A percentile compares a stretch with the other conserved stretches of the same genome.
Conservation (phyloP, 2,797 vertebrate species). For the Chelmon rostratus region DNA sequence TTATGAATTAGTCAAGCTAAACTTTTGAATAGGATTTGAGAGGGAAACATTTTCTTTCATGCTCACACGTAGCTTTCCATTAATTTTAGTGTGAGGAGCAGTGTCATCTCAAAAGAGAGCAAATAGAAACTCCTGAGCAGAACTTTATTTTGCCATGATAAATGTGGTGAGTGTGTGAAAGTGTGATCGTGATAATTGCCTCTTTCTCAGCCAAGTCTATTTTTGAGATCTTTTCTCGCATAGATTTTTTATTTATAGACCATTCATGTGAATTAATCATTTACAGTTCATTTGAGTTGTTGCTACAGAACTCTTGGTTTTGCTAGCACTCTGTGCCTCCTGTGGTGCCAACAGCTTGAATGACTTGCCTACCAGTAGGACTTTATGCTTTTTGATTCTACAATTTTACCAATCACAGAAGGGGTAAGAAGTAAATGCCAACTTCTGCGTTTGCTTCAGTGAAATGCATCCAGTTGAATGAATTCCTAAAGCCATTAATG, state of each 20-base stretch:
- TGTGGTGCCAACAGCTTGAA: slow-evolving; percentile 26
- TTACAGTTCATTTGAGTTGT: slow-evolving; percentile 50
- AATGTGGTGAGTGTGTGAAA: slow-evolving; percentile 46
- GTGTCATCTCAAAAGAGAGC: slow-evolving; percentile 32
- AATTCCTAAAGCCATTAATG: not conserved
- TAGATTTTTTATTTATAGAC: slow-evolving; percentile 47
- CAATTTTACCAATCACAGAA: slow-evolving; percentile 6
- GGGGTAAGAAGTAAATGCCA: not conserved
- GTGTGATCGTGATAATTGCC: slow-evolving; percentile 79
- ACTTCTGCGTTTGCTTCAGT: slow-evolving; percentile 13
- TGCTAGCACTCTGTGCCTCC: slow-evolving; percentile 9
- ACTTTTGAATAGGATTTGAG: not conserved
- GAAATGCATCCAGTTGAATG: slow-evolving; percentile 22
- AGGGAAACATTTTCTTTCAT: not conserved
- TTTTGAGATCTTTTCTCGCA: slow-evolving; percentile 55
- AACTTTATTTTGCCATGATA: slow-evolving; percentile 39
- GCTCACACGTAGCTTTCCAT: slow-evolving; percentile 12
- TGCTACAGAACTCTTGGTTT: slow-evolving; percentile 34
- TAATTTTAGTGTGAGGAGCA: slow-evolving; percentile 13
- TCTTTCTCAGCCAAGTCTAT: slow-evolving; percentile 74
- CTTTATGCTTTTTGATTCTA: slow-evolving; percentile 2
- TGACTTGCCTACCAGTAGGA: slow-evolving; percentile 2
- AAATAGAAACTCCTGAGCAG: slow-evolving; percentile 57
- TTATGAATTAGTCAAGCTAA: slow-evolving; percentile 3
- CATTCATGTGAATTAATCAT: slow-evolving; percentile 60